Base-by-base conservation (phyloP, 2,797 vertebrate species). In the Ptychadena robeensis region DNA sequence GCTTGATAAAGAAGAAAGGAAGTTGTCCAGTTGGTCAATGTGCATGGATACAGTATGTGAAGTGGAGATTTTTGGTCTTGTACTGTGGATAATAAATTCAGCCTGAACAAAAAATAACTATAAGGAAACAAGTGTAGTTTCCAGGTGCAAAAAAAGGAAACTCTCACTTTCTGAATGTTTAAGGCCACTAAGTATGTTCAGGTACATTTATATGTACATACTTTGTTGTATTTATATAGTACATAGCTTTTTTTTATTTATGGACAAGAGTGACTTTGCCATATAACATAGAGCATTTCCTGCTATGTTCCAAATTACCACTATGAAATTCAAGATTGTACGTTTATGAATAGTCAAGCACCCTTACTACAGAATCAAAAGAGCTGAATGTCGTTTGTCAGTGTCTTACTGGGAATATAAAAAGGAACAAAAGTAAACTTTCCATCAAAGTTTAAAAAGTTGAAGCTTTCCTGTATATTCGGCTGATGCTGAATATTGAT, bases 151-250 rank as follows among this genome's bases (percentile, higher is more conserved):
- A 77, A 28, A 61, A 28, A 40, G 31, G 3, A 61, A 61, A 74
- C 37, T 8, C 25, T 8, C 6, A 37, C 32, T 76, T 82, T 18
- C 53, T n/a, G 64, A 64, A 76, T 59, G 40, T 71, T 73, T 38
- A 44, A 53, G 65, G 65, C 78, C 82, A 75, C 78, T 76, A 80
- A 40, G 9, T 75, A 4, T 73, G 79, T 67, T 63, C 71, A 31
- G 82, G 82, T 80, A 80, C 82, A 80, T 85, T n/a, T 34, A 14
- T 69, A 84, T 79, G 27, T 84, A 78, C 71, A 53, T 68, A 59
- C 22, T 66, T 73, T 31, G 30, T n/a, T 48, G 31, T 76, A 80
- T 84, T 84, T 84, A 79, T 80, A 65, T 68, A 74, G 48, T 25
- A 59, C n/a, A 32, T 34, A 22, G 38, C 11, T 77, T 76, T 15